A percentile compares a stretch with the other conserved stretches of the same genome.
These are phyloP conservation scores for Lithobates pipiens DNA, from an alignment of 2,797 vertebrate species.

Conservation along the genomic window DNA sequence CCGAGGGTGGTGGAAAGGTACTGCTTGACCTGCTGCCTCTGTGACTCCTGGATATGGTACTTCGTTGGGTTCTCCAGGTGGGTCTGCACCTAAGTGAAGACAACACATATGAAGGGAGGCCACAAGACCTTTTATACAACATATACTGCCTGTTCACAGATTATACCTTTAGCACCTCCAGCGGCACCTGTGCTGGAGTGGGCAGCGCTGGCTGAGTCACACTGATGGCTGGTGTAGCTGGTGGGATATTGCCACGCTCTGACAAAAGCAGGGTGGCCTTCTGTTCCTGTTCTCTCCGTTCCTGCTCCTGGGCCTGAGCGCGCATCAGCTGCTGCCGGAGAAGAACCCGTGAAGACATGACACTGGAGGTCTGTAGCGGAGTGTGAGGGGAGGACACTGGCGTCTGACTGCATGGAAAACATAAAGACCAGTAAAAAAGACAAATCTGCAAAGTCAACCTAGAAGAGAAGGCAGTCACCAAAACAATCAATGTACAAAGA, in stretches of 20 bases:
- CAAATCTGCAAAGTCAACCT: too few species aligned
- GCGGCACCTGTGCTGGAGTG: constrained; percentile 87
- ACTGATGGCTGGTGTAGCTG: constrained; percentile 84
- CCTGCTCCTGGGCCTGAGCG: constrained; percentile 91
- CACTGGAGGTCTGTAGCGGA: constrained; percentile 66
- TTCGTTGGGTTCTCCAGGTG: constrained; percentile 92
- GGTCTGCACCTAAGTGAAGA: constrained; percentile 84
- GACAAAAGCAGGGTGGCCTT: constrained; percentile 79
- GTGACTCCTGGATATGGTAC: constrained; percentile 91
- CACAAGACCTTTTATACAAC: neutral
- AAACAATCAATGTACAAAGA: too few species aligned
- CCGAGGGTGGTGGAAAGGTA: constrained; percentile 90
- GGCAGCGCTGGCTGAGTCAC: constrained; percentile 76
- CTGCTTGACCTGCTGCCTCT: constrained; percentile 91
- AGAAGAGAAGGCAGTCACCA: too few species aligned
- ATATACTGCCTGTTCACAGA: too few species aligned
- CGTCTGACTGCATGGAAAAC: constrained; percentile 1
- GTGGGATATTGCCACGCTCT: constrained; percentile 69
- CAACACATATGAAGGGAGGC: neutral
- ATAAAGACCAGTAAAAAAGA: neutral
- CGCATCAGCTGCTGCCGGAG: constrained; percentile 92
- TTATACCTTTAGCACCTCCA: constrained; percentile 90
- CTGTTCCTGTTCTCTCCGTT: constrained; percentile 83
- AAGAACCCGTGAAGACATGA: constrained; percentile 86
- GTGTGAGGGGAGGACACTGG: neutral